A percentile compares a stretch with the other conserved stretches of the same genome.
phyloP scores from a whole-genome alignment of 2,888 invertebrate species.

The Andrena chrysosceles region DNA sequence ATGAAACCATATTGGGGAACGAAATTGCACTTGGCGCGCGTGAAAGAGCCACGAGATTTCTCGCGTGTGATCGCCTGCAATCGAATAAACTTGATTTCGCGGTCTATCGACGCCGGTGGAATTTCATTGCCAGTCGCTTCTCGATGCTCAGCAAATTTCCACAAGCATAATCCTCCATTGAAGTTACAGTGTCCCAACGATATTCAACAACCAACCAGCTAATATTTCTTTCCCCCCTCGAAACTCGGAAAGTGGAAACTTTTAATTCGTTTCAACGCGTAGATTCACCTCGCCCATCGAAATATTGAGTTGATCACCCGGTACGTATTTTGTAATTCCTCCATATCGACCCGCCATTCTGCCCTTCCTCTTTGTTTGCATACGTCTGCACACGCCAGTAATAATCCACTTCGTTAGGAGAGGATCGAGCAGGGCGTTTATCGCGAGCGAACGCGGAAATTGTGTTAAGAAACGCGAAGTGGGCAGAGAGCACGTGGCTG shows the following conservation, averaged over 20 bases:
- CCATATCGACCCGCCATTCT: conserved; percentile 27
- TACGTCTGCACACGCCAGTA: conserved; percentile 25
- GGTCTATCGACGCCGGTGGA: background rate
- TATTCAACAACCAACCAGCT: background rate
- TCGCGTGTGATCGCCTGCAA: background rate
- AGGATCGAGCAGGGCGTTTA: background rate
- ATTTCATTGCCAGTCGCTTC: background rate
- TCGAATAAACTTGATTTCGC: background rate
- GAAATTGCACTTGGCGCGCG: background rate
- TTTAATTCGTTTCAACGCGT: too few species aligned
- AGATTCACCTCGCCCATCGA: background rate
- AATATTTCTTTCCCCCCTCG: too few species aligned
- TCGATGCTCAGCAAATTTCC: background rate
- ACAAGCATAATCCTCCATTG: background rate
- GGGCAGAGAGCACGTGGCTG: background rate
- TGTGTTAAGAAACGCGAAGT: background rate
- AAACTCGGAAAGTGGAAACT: too few species aligned
- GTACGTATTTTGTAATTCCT: conserved; percentile 29
- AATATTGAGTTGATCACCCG: background rate
- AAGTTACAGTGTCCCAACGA: background rate
- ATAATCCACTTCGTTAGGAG: conserved; percentile 33
- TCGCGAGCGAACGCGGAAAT: background rate
- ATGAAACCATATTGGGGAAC: background rate
- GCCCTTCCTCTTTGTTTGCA: conserved; percentile 28
- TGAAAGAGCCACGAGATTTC: background rate